Percentiles rank a stretch among this genome's conserved stretches.
These are phyloP conservation scores for Calameuta filiformis DNA, from an alignment of 2,888 invertebrate species.

Conservation along the genomic window DNA sequence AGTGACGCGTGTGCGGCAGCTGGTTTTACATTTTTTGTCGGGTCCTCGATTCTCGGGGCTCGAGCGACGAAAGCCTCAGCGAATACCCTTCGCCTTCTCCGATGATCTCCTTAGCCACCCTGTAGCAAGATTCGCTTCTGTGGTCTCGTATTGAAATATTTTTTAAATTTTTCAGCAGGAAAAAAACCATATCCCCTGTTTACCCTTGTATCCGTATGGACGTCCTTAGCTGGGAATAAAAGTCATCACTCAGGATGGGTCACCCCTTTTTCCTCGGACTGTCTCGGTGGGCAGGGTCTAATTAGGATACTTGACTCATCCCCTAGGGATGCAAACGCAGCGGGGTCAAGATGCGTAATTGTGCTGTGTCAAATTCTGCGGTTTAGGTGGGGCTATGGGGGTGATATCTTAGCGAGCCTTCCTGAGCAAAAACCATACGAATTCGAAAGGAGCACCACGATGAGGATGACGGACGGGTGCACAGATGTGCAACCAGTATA, in stretches of 20 bases:
- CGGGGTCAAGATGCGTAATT: background rate
- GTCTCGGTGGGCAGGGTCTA: background rate
- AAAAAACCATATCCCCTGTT: background rate
- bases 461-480: slow-evolving; percentile 37
- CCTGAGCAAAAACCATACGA: slow-evolving; percentile 1
- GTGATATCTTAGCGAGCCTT: background rate
- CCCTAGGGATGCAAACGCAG: background rate
- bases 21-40: slow-evolving; percentile 54
- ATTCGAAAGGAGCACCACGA: slow-evolving; percentile 20
- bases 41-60: slow-evolving; percentile 27
- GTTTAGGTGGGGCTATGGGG: background rate
- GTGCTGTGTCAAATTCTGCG: background rate
- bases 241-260: background rate
- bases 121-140: slow-evolving; percentile 21
- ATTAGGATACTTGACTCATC: background rate
- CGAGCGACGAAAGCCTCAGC: slow-evolving; percentile 4
- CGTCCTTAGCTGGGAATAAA: background rate
- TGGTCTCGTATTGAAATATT: slow-evolving; percentile 16
- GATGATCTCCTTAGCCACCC: background rate
- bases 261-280: background rate
- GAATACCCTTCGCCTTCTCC: slow-evolving; percentile 5
- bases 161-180: slow-evolving; percentile 21
- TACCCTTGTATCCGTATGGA: background rate
- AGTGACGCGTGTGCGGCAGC: slow-evolving; percentile 63
- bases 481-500: slow-evolving; percentile 31